Evolutionary conservation across 2,888 invertebrate genomes (phyloP).

Genomic region (Pilophorus perplexus): DNA sequence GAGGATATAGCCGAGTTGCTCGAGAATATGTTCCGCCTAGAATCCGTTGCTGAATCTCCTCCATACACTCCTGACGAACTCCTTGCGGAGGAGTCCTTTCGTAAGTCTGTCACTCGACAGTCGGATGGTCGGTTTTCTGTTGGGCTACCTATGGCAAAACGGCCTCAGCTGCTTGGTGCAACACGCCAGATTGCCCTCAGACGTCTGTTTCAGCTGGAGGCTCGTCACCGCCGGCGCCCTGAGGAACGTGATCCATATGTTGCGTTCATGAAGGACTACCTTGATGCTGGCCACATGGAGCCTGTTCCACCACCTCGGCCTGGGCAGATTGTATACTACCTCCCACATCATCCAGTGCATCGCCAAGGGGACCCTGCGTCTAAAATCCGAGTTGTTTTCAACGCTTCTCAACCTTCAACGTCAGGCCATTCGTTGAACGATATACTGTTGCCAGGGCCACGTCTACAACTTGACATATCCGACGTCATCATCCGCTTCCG

Average conservation of each 20-base stretch:
- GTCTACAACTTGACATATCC: neutral
- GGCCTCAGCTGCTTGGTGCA: neutral
- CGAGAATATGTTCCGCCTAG: neutral
- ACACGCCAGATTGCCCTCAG: neutral
- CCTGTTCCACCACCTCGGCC: neutral
- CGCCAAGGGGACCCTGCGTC: neutral
- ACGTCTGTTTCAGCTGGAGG: neutral
- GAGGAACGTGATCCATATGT: neutral
- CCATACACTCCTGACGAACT: neutral
- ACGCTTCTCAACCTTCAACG: neutral
- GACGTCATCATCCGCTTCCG: neutral
- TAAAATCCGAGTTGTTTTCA: neutral
- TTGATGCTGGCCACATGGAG: neutral
- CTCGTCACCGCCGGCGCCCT: neutral
- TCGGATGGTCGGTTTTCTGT: neutral
- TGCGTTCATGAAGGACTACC: neutral
- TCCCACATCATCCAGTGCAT: neutral
- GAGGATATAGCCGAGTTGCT: neutral
- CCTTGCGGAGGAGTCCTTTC: neutral
- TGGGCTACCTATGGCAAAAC: neutral
- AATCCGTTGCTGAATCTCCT: neutral
- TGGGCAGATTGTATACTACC: too few relatives aligned
- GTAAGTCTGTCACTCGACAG: neutral
- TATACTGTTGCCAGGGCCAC: neutral
- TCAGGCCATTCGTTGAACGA: neutral